These are phyloP conservation scores for Brenthis ino DNA, from an alignment of 2,888 invertebrate genomes.

Conservation along the genomic window DNA sequence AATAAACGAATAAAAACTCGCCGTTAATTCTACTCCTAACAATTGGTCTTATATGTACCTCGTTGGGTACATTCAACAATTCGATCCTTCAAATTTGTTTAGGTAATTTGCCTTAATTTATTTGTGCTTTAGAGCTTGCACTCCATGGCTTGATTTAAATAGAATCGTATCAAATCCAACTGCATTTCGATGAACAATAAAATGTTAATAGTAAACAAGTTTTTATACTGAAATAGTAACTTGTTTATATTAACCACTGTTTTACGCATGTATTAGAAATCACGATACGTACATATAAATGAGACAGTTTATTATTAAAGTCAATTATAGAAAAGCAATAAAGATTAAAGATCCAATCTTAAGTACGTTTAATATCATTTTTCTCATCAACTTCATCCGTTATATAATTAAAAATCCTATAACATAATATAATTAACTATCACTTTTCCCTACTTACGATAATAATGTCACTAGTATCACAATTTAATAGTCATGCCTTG, in stretches of 20 bases:
- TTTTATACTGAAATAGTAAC: constrained; percentile 1
- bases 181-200: constrained; percentile 22
- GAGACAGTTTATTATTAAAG: not conserved
- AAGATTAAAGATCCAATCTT: not conserved
- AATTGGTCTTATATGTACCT: constrained; percentile 38
- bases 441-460: constrained; percentile 6
- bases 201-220: constrained; percentile 21
- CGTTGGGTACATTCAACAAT: not conserved
- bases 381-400: constrained; percentile 7
- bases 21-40: constrained; percentile 51
- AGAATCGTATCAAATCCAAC: constrained; percentile 1
- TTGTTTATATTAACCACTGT: constrained; percentile 4
- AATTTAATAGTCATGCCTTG: not conserved
- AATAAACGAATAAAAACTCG: constrained; percentile 41
- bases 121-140: constrained; percentile 23
- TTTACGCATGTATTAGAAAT: not conserved
- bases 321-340: not conserved
- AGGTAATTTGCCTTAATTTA: constrained; percentile 34
- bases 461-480: not conserved
- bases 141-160: constrained; percentile 14
- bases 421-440: constrained; percentile 5
- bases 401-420: constrained; percentile 11
- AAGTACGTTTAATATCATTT: not conserved
- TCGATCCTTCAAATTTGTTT: constrained; percentile 31
- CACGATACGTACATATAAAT: not conserved